Percentiles rank a stretch among this genome's conserved stretches.
Conservation (phyloP, 37 sponge, comb jelly and placozoan species). For the Trichoplax adhaerens region DNA sequence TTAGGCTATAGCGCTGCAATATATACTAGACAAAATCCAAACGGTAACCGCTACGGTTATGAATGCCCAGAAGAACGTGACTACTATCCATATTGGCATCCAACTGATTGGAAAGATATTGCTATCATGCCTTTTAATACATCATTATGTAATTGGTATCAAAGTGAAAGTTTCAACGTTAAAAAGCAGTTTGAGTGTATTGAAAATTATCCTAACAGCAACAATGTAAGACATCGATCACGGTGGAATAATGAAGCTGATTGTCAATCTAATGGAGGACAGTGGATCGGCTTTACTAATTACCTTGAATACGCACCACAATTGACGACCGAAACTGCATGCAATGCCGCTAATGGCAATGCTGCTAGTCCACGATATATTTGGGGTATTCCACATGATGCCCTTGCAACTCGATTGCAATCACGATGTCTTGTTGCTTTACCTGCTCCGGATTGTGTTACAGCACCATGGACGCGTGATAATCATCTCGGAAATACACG, state of each 20-base stretch:
- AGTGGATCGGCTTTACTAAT: constrained; percentile 21
- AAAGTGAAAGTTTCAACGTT: constrained; percentile 68
- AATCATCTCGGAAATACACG: constrained; percentile 79
- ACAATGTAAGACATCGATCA: constrained; percentile 12
- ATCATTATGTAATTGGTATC: constrained; percentile 42
- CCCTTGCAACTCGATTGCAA: background rate
- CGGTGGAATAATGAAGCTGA: constrained; percentile 42
- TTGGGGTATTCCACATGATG: background rate
- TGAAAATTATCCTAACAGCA: constrained; percentile 18
- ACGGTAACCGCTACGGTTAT: constrained; percentile 88
- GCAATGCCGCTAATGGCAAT: constrained; percentile 9
- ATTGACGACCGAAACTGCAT: constrained; percentile 12
- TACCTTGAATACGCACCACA: constrained; percentile 44
- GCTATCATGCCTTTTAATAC: constrained; percentile 65
- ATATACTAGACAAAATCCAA: constrained; percentile 87
- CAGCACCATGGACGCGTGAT: constrained; percentile 72
- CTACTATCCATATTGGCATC: constrained; percentile 99
- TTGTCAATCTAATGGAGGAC: constrained; percentile 41
- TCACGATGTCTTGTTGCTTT: background rate
- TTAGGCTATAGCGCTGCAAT: constrained; percentile 46
- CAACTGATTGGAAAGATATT: constrained; percentile 90
- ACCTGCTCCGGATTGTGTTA: constrained; percentile 64
- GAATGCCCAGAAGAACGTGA: constrained; percentile 99
- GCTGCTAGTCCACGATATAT: background rate
- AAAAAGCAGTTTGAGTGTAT: constrained; percentile 37